Evolutionary conservation across 2,888 invertebrate species (phyloP), one percentile per base, ranked within the genome.

Genomic region (Pristionchus arcanus): DNA sequence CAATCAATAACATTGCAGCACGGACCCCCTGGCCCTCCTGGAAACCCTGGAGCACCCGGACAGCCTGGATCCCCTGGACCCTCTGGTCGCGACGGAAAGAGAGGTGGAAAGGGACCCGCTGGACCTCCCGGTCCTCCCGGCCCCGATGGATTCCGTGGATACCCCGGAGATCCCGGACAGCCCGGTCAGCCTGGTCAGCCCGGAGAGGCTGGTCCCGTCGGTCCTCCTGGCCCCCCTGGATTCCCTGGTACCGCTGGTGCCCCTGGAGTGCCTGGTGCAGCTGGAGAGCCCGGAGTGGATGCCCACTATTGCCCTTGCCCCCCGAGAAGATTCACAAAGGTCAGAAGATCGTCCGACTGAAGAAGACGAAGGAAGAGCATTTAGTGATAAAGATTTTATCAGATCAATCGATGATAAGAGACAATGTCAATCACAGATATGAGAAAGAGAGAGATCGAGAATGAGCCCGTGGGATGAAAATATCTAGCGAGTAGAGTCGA

Each of bases 241-340:
- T 77, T 77, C 74, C 88, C 74, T 15, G 88, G 88, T 25, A 25
- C 74, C 34, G 53, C 74, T 25, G 88, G 88, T 34, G 37, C 71
- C 0, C 74, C 74, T 34, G 88, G 88, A 31, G 5, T 28, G 11
- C 88, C 88, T 37, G 88, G 88, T 19, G 34, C 71, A 15, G 55
- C 88, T 28, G 88, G 88, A 88, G 88, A 59, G 37, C 71, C 77
- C 77, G 88, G 88, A 74, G 34, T 37, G 59, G 88, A 88, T 31
- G 88, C 88, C n/a, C 88, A 88, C 66, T 88, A 88, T n/a, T 88
- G 88, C 25, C 88, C 88, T n/a, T 88, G 88, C 55, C 88, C 88
- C 15, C 37, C 74, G 11, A 59, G 88, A 74, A 74, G 88, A 88
- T 85, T 59, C 84, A 85, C 84, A 15, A 85, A 85, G 59, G 84